A percentile compares a stretch with the other conserved stretches of the same genome.
Conservation (phyloP, 2,113 vertebrate species). For the rabbit (Oryctolagus cuniculus) region DNA sequence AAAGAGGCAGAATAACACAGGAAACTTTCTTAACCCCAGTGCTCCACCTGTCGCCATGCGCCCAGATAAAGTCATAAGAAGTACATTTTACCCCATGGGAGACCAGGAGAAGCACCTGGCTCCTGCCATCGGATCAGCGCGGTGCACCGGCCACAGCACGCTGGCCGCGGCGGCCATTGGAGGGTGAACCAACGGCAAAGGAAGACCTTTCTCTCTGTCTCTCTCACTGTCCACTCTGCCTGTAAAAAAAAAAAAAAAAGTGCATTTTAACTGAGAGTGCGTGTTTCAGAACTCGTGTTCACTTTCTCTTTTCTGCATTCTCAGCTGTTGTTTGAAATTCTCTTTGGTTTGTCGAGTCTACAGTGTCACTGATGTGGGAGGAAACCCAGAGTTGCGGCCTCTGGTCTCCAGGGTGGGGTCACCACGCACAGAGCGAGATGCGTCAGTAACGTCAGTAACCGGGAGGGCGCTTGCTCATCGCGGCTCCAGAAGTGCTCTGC, state of each 20-base stretch:
- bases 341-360: not conserved
- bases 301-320: constrained; percentile 2
- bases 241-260: too few relatives aligned
- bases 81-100: constrained; percentile 55
- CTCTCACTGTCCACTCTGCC: too few relatives aligned
- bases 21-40: constrained; percentile 56
- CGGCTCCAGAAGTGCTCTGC: not conserved
- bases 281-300: constrained; percentile 29
- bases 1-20: constrained; percentile 28
- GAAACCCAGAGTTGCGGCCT: not conserved
- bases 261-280: constrained; percentile 10
- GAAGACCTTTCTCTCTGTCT: too few relatives aligned
- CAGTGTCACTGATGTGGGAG: not conserved
- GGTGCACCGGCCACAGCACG: too few relatives aligned
- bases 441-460: too few relatives aligned
- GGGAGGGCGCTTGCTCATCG: too few relatives aligned
- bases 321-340: constrained; percentile 25
- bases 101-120: too few relatives aligned
- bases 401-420: not conserved
- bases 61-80: constrained; percentile 42
- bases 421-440: not conserved
- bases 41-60: constrained; percentile 8
- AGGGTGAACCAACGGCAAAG: too few relatives aligned
- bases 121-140: too few relatives aligned
- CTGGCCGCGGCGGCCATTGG: too few relatives aligned